Conservation (phyloP, 2,113 vertebrate genomes). For the Phaetusa simplex region DNA sequence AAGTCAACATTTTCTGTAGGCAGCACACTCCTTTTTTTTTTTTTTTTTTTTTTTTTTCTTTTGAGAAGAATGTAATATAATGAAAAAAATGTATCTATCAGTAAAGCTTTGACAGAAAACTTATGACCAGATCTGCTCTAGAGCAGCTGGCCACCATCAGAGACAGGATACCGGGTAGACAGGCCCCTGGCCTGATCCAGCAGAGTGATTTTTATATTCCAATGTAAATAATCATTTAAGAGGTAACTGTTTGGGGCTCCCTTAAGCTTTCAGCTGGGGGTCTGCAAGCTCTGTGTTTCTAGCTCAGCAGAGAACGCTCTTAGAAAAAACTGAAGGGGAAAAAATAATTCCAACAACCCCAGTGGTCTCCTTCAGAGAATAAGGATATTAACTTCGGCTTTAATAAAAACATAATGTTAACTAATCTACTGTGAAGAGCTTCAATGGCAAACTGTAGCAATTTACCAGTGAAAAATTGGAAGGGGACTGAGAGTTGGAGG, state of each 20-base stretch:
- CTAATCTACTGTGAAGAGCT: conserved; percentile 69
- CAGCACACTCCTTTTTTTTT: neutral
- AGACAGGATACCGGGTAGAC: conserved; percentile 34
- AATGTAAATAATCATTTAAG: conserved; percentile 44
- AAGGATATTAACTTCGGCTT: conserved; percentile 61
- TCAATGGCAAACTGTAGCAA: conserved; percentile 9
- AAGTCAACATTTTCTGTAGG: neutral
- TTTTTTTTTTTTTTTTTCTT: neutral
- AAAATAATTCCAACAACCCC: conserved; percentile 39
- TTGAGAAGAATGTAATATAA: neutral
- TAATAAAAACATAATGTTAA: conserved; percentile 70
- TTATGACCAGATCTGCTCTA: neutral
- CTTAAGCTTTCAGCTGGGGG: conserved; percentile 57
- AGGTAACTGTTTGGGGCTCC: conserved; percentile 48
- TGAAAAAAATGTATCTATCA: neutral
- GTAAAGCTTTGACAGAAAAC: conserved; percentile 7
- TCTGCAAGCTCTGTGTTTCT: conserved; percentile 18
- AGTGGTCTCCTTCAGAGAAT: conserved; percentile 60
- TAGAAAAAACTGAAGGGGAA: neutral
- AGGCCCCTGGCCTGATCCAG: neutral
- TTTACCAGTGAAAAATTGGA: conserved; percentile 48
- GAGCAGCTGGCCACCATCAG: conserved; percentile 53
- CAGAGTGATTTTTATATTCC: conserved; percentile 46
- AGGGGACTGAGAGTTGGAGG: conserved; percentile 34
- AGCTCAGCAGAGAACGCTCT: conserved; percentile 1